Conservation (phyloP, 2,797 vertebrate genomes). For the Moxostoma hubbsi region DNA sequence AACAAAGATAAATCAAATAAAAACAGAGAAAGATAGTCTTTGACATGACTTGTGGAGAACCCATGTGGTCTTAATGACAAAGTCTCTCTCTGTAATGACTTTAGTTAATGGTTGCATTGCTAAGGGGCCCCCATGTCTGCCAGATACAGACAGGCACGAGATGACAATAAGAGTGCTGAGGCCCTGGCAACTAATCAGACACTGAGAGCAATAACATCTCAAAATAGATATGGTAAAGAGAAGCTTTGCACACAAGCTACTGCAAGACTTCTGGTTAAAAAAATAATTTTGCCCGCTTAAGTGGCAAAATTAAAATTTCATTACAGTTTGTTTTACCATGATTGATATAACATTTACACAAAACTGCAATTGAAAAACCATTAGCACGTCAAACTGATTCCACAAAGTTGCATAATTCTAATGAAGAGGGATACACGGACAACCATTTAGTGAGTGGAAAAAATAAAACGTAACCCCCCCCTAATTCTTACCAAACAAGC, state of each 20-base stretch:
- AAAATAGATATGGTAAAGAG: constrained; percentile 5
- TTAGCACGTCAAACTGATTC: neutral
- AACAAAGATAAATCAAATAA: constrained; percentile 17
- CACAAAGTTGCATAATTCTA: neutral
- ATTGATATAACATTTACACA: neutral
- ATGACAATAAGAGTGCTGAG: constrained; percentile 52
- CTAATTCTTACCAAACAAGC: constrained; percentile 77
- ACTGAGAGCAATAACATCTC: constrained; percentile 23
- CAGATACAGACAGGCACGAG: constrained; percentile 50
- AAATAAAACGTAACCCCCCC: constrained; percentile 51
- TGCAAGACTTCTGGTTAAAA: neutral
- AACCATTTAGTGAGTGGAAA: constrained; percentile 23
- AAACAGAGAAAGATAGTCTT: constrained; percentile 41
- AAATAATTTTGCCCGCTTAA: neutral
- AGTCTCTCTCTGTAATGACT: constrained; percentile 61
- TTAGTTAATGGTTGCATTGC: constrained; percentile 59
- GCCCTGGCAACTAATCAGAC: constrained; percentile 48
- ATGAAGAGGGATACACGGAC: neutral
- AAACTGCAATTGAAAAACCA: constrained; percentile 8
- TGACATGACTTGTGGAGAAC: constrained; percentile 44
- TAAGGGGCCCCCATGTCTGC: constrained; percentile 59
- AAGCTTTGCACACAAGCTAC: constrained; percentile 5
- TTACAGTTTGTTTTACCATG: neutral
- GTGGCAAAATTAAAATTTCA: neutral
- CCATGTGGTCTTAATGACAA: constrained; percentile 63